A percentile compares a stretch with the other conserved stretches of the same genome.
Conservation (phyloP, 2,113 vertebrate species). For the Rousettus leschenaultii region DNA sequence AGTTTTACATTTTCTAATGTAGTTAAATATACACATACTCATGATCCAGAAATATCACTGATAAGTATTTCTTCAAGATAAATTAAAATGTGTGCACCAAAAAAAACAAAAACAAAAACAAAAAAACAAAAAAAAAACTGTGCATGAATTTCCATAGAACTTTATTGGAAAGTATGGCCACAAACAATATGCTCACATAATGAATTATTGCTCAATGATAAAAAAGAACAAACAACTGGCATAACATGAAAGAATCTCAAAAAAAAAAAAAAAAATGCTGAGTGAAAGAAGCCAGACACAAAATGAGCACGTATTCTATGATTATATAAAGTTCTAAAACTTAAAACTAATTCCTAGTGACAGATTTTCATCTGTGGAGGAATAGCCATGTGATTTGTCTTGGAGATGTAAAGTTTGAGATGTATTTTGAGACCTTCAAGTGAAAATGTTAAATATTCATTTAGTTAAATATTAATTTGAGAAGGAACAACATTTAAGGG, state of each 20-base stretch:
- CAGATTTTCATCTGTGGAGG: not conserved
- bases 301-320: no score
- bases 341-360: not conserved
- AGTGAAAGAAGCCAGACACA: not conserved
- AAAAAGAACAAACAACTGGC: not conserved
- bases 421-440: not conserved
- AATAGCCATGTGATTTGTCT: not conserved
- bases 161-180: not conserved
- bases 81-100: not conserved
- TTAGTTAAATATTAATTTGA: not conserved
- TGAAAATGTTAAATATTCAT: not conserved
- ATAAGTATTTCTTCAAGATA: not conserved
- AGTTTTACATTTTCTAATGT: not conserved
- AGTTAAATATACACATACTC: not conserved
- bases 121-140: not conserved
- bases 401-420: not conserved
- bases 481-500: not conserved
- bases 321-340: not conserved
- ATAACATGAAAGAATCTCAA: not conserved
- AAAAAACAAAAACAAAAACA: not conserved
- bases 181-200: no score
- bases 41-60: not conserved
- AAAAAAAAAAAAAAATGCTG: no score
- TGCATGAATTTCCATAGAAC: not conserved
- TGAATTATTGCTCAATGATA: not conserved